A percentile compares a stretch with the other conserved stretches of the same genome.
Conservation (phyloP, 2,888 invertebrate species). For the Tetragonula carbonaria region DNA sequence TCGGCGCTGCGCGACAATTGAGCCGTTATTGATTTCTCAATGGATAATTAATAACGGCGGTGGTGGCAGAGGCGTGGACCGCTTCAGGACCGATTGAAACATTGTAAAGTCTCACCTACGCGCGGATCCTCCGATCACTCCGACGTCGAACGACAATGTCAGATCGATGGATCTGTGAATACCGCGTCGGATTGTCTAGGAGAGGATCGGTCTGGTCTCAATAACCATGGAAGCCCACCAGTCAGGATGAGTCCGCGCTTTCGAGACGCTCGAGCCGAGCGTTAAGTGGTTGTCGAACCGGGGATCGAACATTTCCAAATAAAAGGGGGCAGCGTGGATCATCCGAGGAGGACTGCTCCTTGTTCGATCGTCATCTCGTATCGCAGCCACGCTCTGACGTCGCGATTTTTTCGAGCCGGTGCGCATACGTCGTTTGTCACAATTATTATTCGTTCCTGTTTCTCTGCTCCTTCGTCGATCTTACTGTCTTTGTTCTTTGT, state of each 20-base stretch:
- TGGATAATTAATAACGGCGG: slow-evolving; percentile 78
- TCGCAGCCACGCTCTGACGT: slow-evolving; percentile 11
- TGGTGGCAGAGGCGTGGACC: slow-evolving; percentile 52
- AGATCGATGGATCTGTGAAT: slow-evolving; percentile 73
- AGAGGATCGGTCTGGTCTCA: slow-evolving; percentile 57
- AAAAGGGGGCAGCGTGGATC: slow-evolving; percentile 45
- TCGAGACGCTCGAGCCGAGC: slow-evolving; percentile 50
- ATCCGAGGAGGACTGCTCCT: slow-evolving; percentile 12
- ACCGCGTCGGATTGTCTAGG: slow-evolving; percentile 73
- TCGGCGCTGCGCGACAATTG: slow-evolving; percentile 39
- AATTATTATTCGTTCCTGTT: slow-evolving; percentile 35
- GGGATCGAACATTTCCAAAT: slow-evolving; percentile 63
- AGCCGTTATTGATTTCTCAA: slow-evolving; percentile 60
- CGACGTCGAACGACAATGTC: slow-evolving; percentile 59
- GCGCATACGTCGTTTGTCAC: slow-evolving; percentile 15
- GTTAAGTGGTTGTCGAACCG: slow-evolving; percentile 71
- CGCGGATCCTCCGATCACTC: slow-evolving; percentile 49
- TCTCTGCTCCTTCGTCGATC: neutral
- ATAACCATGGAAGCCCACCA: slow-evolving; percentile 59
- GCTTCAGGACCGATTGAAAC: slow-evolving; percentile 64
- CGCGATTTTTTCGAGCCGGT: neutral
- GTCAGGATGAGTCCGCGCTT: slow-evolving; percentile 73
- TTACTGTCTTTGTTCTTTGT: no score
- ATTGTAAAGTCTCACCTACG: slow-evolving; percentile 64
- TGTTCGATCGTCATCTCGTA: slow-evolving; percentile 44